These are phyloP conservation scores for Archips xylosteana DNA, from an alignment of 2,888 invertebrate species.

Conservation along the genomic window DNA sequence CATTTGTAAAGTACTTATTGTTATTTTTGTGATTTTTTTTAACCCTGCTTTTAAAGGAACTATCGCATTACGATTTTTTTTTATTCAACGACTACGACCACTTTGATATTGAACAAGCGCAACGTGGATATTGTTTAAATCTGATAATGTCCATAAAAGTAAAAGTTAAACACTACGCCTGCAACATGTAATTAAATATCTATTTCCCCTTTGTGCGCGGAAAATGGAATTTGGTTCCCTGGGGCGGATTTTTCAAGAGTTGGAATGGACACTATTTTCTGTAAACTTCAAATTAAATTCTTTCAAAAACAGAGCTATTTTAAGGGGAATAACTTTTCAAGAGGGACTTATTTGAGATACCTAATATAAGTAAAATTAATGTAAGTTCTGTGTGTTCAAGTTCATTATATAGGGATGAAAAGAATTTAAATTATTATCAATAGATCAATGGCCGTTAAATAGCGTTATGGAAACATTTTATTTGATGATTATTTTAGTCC, in stretches of 20 bases:
- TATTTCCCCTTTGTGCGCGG: background rate
- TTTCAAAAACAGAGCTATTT: background rate
- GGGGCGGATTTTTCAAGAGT: background rate
- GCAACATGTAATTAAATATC: background rate
- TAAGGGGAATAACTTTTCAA: background rate
- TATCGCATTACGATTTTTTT: background rate
- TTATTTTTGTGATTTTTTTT: background rate
- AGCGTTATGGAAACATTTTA: background rate
- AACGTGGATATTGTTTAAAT: background rate
- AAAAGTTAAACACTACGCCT: background rate
- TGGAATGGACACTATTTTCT: background rate
- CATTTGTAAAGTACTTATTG: background rate
- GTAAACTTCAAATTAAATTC: background rate
- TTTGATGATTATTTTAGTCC: background rate
- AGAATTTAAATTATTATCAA: too few relatives aligned
- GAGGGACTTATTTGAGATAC: background rate
- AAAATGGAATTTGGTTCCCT: background rate
- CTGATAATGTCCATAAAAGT: background rate
- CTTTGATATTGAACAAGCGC: background rate
- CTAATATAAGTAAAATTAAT: background rate
- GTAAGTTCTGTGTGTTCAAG: background rate
- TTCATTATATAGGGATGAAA: background rate
- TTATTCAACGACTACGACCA: background rate
- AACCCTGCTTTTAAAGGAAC: constrained; percentile 4
- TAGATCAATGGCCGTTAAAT: background rate